Percentiles rank a stretch among this genome's conserved stretches.
Evolutionary conservation across 2,888 invertebrate species (phyloP).

Genomic region (Apamea monoglypha): DNA sequence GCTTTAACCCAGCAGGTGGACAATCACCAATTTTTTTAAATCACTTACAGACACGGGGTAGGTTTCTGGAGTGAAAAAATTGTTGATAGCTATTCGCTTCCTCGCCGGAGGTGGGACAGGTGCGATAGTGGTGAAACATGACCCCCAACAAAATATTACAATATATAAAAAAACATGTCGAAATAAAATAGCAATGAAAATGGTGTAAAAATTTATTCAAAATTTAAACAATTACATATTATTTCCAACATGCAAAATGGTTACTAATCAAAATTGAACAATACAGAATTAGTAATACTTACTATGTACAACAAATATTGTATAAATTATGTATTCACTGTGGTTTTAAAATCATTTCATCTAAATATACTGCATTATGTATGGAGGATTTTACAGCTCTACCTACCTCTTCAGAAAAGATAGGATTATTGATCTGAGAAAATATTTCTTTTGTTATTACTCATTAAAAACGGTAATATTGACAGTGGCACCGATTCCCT

Average conservation of each 20-base stretch:
- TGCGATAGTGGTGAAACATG: background rate
- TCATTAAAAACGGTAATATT: no score
- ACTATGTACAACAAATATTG: conserved; percentile 52
- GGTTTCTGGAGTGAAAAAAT: background rate
- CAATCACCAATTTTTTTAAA: no score
- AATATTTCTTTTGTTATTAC: background rate
- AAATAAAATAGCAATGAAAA: conserved; percentile 21
- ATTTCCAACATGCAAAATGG: conserved; percentile 43
- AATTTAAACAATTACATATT: conserved; percentile 51
- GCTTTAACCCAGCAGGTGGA: no score
- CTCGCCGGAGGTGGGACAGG: no score
- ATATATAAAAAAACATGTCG: background rate
- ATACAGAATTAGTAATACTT: conserved; percentile 46
- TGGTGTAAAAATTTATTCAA: conserved; percentile 56
- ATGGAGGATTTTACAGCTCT: no score
- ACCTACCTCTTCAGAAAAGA: background rate
- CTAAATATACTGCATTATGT: background rate
- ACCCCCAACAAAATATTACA: background rate
- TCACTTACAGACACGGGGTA: no score
- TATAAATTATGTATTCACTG: conserved; percentile 22
- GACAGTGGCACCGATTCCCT: no score
- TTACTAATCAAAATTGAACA: conserved; percentile 52
- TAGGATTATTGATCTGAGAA: background rate
- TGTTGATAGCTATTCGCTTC: background rate
- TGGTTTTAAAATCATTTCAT: conserved; percentile 18